phyloP scores from a whole-genome alignment of 2,113 vertebrate genomes.

The Eudyptes chrysolophus region DNA sequence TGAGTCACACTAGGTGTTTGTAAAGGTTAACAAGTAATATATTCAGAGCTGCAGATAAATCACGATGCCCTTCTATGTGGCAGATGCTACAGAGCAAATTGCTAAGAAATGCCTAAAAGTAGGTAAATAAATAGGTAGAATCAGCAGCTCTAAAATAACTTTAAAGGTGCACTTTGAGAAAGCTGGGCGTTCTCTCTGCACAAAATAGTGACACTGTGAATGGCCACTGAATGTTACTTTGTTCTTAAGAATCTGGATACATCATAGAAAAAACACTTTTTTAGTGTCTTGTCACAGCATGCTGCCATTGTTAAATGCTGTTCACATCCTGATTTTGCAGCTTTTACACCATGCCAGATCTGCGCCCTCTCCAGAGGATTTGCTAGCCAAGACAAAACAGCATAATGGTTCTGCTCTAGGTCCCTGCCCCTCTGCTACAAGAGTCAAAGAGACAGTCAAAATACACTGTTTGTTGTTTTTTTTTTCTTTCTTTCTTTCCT shows the following conservation, averaged over 20 bases:
- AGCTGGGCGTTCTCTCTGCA: not conserved
- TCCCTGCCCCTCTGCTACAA: not conserved
- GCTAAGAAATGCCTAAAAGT: constrained; percentile 41
- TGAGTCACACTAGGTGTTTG: constrained; percentile 66
- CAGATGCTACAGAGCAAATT: constrained; percentile 42
- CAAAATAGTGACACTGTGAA: not conserved
- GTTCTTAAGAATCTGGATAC: not conserved
- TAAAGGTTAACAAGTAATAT: constrained; percentile 69
- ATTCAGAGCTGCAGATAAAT: constrained; percentile 57
- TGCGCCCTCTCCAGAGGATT: not conserved
- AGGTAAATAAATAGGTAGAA: constrained; percentile 40
- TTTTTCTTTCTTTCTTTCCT: not conserved
- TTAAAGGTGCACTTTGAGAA: not conserved
- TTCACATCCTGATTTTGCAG: not conserved
- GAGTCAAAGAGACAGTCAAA: not conserved
- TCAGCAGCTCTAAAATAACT: not conserved
- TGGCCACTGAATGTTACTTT: not conserved
- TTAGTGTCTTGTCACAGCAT: not conserved
- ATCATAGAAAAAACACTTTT: not conserved
- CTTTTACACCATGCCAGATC: not conserved
- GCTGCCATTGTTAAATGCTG: not conserved
- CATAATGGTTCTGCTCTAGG: not conserved
- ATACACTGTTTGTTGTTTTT: not conserved
- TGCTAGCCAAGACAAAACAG: not conserved
- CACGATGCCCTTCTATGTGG: constrained; percentile 21